Evolutionary conservation across 2,888 invertebrate species (phyloP), one percentile per base, ranked within the genome.

Genomic region (Gryllus longicercus): DNA sequence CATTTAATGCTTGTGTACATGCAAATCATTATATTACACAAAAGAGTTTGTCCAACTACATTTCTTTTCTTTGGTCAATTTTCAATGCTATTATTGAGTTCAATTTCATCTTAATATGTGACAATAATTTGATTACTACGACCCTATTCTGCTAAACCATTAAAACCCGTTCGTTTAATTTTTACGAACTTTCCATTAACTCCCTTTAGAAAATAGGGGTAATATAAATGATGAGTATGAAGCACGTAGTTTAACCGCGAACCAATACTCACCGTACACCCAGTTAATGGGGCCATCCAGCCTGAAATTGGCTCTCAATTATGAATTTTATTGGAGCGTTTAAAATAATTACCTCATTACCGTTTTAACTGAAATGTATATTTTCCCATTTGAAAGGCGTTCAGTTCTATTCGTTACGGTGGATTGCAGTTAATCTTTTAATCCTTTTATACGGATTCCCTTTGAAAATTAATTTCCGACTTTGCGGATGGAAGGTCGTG

Each of bases 261-360:
- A 63, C 63, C 16, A 63, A 63, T 63, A 63, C 63, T 18, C 14
- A 63, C 14, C 63, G 63, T 18, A 18, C n/a, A 14, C 63, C 63
- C 16, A 14, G 63, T 18, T 63, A 63, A 63, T 63, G n/a, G 14
- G n/a, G n/a, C 63, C n/a, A 63, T 63, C 63, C 63, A 14, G 38
- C n/a, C 63, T 14, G 63, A 63, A 63, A 63, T 63, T 63, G n/a
- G n/a, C 63, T n/a, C 63, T 63, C 63, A 63, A 63, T 63, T 63
- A 63, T 63, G 63, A 63, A 63, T 63, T 63, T 63, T 63, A 63
- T 11, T n/a, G 63, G 5, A 63, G 63, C 63, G 14, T 63, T 63
- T 63, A 63, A 63, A 63, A 63, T 63, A 63, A 63, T 63, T 63
- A 63, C 63, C 63, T 63, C 63, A 63, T 63, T 5, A 14, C 16